These are phyloP conservation scores for Grapholita molesta DNA, from an alignment of 1,140 invertebrate species.

Conservation along the genomic window DNA sequence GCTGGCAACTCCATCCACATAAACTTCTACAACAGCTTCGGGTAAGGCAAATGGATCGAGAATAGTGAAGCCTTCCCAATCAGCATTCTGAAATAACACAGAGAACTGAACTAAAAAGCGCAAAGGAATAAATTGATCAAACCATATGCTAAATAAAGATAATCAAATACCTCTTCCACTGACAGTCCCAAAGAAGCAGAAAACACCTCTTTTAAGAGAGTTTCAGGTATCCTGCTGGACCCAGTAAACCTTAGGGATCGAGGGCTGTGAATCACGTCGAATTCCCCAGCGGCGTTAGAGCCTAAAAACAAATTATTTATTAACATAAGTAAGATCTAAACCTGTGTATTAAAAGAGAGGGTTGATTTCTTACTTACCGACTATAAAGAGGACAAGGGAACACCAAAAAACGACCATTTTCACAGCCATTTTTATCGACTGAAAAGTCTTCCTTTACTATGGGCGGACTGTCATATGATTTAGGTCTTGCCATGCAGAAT, in stretches of 20 bases:
- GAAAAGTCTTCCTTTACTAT: constrained; percentile 22
- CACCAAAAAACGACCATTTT: constrained; percentile 58
- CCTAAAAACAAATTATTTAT: constrained; percentile 70
- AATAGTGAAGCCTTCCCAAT: constrained; percentile 85
- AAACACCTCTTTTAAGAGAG: constrained; percentile 85
- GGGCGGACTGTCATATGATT: constrained; percentile 69
- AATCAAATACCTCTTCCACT: constrained; percentile 74
- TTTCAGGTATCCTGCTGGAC: constrained; percentile 68
- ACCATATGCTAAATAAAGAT: not conserved
- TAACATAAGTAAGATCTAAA: constrained; percentile 13
- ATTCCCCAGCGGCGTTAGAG: constrained; percentile 81
- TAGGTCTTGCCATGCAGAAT: constrained; percentile 47
- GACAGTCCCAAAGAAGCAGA: constrained; percentile 84
- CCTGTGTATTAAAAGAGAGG: constrained; percentile 10
- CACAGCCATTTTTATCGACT: constrained; percentile 61
- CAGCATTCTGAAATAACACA: constrained; percentile 76
- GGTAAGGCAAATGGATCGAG: constrained; percentile 87
- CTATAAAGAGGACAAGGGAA: constrained; percentile 52
- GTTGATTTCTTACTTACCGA: constrained; percentile 46
- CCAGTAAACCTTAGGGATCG: constrained; percentile 83
- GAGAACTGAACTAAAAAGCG: constrained; percentile 19
- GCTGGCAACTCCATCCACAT: constrained; percentile 83
- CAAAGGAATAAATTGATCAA: no score
- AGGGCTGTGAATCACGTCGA: constrained; percentile 83
- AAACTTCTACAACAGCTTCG: constrained; percentile 86